Conservation (phyloP, 2,888 invertebrate species). For the Polydesmus complanatus region DNA sequence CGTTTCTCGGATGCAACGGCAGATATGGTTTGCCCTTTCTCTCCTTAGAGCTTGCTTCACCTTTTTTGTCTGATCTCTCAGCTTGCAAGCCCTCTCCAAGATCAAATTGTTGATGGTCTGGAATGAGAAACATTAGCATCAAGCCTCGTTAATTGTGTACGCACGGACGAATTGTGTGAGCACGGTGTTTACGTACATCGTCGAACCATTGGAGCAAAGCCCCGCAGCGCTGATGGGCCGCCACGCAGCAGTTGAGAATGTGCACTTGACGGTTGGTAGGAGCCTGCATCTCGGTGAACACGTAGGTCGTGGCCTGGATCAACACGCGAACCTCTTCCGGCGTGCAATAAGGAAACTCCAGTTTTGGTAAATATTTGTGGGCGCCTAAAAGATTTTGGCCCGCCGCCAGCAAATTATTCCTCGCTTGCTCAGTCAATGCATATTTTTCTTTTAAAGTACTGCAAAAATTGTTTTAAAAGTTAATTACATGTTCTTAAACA, state of each 20-base stretch:
- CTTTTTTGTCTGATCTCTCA: not conserved
- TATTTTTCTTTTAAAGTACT: constrained; percentile 34
- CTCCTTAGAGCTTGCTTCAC: too few relatives aligned
- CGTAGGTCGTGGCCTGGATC: constrained; percentile 34
- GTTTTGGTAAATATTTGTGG: constrained; percentile 36
- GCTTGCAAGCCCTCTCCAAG: not conserved
- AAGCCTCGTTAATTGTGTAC: not conserved
- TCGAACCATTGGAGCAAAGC: constrained; percentile 41
- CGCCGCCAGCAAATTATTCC: constrained; percentile 41
- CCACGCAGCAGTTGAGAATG: constrained; percentile 35
- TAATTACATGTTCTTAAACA: too few relatives aligned
- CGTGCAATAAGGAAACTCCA: constrained; percentile 40
- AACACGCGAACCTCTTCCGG: constrained; percentile 36
- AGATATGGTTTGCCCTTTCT: too few relatives aligned
- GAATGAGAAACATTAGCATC: not conserved
- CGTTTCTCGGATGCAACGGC: too few relatives aligned
- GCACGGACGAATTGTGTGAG: not conserved
- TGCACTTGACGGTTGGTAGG: constrained; percentile 32
- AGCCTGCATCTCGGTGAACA: constrained; percentile 39
- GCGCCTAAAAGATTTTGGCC: constrained; percentile 39
- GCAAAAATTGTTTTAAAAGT: too few relatives aligned
- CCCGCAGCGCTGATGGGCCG: constrained; percentile 34
- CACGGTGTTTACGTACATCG: constrained; percentile 28
- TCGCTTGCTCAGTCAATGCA: constrained; percentile 36
- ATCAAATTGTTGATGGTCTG: not conserved